These are phyloP conservation scores for Bombylius discolor DNA, from an alignment of 2,888 invertebrate species.

Conservation along the genomic window DNA sequence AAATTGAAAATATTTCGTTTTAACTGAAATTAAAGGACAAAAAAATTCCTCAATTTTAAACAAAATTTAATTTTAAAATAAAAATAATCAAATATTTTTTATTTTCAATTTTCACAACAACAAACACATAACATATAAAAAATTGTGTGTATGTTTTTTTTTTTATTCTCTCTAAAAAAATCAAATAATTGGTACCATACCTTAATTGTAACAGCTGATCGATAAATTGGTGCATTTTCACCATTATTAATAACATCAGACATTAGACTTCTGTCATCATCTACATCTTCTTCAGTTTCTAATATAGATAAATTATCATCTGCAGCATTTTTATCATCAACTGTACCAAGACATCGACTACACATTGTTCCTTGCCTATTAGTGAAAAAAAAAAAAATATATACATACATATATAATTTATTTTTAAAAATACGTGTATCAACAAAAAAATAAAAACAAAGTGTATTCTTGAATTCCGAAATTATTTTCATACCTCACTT, in stretches of 20 bases:
- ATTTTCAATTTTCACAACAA: no score
- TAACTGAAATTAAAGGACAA: no score
- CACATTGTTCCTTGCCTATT: constrained; percentile 70
- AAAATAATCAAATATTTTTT: no score
- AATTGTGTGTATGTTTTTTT: no score
- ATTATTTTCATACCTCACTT: constrained; percentile 53
- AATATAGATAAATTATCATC: constrained; percentile 46
- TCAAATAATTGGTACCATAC: constrained; percentile 30
- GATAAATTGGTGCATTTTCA: constrained; percentile 14
- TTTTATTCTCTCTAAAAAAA: background rate
- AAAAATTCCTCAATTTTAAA: no score
- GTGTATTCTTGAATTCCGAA: background rate
- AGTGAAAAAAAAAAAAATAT: constrained; percentile 16
- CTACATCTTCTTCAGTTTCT: constrained; percentile 61
- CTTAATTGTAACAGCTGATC: constrained; percentile 41
- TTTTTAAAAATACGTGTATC: background rate
- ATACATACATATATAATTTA: no score
- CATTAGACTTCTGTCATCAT: constrained; percentile 51
- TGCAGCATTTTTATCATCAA: constrained; percentile 39
- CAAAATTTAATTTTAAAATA: no score
- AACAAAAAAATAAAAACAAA: constrained; percentile 1
- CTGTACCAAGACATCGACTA: constrained; percentile 60
- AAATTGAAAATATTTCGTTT: no score
- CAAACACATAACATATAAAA: no score
- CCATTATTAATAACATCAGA: constrained; percentile 27